Evolutionary conservation across 2,888 invertebrate genomes (phyloP).

Genomic region (Lasioglossum morio): DNA sequence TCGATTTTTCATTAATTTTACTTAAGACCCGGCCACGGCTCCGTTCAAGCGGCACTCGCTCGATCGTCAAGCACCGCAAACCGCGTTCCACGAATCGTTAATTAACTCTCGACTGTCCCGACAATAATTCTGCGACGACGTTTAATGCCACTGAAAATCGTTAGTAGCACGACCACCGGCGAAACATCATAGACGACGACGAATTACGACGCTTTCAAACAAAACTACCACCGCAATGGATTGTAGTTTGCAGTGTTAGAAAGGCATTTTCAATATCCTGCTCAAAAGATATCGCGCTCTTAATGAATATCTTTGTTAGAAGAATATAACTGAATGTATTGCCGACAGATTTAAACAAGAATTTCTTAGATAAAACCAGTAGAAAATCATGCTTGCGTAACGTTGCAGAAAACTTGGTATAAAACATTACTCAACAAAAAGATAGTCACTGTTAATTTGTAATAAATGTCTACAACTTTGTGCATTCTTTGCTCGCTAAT

Average conservation of each 20-base stretch:
- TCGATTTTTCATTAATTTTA: slow-evolving; percentile 51
- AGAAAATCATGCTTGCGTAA: too few species aligned
- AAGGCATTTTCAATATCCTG: neutral
- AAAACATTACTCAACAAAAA: too few species aligned
- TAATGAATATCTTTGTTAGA: neutral
- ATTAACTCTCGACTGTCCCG: slow-evolving; percentile 25
- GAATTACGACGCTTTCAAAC: neutral
- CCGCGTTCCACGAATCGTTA: slow-evolving; percentile 27
- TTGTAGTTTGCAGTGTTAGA: neutral
- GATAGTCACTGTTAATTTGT: too few species aligned
- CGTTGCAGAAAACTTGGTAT: too few species aligned
- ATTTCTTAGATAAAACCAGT: too few species aligned
- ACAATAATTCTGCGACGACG: slow-evolving; percentile 1
- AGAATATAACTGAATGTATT: neutral
- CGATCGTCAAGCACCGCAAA: slow-evolving; percentile 18
- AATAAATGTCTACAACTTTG: too few species aligned
- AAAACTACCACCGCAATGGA: neutral
- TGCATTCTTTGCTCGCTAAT: too few species aligned
- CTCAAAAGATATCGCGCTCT: neutral
- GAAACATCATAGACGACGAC: neutral
- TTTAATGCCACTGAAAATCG: slow-evolving; percentile 14
- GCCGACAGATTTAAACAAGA: neutral
- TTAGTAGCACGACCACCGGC: neutral
- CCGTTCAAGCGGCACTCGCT: slow-evolving; percentile 11
- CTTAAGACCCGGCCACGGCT: slow-evolving; percentile 25